Percentiles rank a stretch among this genome's conserved stretches.
These are phyloP conservation scores for Euura lappo DNA, from an alignment of 1,140 invertebrate genomes.

Conservation along the genomic window DNA sequence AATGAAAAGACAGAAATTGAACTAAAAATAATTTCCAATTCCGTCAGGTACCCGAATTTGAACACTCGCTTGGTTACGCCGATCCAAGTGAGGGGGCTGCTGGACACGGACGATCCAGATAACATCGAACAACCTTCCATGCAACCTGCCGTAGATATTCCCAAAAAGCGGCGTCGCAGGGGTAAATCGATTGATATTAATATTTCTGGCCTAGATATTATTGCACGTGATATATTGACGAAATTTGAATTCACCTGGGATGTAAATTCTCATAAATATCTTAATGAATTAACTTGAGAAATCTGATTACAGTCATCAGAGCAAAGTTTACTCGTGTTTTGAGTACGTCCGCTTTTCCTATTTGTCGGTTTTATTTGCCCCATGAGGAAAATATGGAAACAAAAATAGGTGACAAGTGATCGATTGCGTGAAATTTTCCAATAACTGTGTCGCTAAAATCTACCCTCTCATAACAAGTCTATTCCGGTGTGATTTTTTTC, in stretches of 20 bases:
- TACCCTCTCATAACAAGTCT: neutral
- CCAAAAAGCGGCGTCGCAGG: conserved; percentile 70
- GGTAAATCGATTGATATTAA: conserved; percentile 53
- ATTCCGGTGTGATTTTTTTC: conserved; percentile 13
- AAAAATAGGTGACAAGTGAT: neutral
- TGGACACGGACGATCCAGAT: conserved; percentile 69
- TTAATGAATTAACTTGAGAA: neutral
- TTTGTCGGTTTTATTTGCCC: neutral
- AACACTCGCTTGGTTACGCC: conserved; percentile 65
- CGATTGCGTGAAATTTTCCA: neutral
- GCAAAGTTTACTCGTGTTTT: neutral
- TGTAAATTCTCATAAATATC: neutral
- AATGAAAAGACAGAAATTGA: conserved; percentile 26
- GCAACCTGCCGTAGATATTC: conserved; percentile 58
- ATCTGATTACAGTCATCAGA: neutral
- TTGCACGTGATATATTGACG: neutral
- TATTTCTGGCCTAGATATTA: conserved; percentile 9
- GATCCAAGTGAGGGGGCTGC: conserved; percentile 68
- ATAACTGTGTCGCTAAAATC: neutral
- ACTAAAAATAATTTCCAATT: conserved; percentile 8
- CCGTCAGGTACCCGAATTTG: conserved; percentile 59
- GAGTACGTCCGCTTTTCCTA: neutral
- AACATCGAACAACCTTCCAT: conserved; percentile 64
- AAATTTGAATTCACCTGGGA: neutral
- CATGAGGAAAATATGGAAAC: no score